Evolutionary conservation across 2,888 invertebrate species (phyloP).

Genomic region (Strigamia crassipes): DNA sequence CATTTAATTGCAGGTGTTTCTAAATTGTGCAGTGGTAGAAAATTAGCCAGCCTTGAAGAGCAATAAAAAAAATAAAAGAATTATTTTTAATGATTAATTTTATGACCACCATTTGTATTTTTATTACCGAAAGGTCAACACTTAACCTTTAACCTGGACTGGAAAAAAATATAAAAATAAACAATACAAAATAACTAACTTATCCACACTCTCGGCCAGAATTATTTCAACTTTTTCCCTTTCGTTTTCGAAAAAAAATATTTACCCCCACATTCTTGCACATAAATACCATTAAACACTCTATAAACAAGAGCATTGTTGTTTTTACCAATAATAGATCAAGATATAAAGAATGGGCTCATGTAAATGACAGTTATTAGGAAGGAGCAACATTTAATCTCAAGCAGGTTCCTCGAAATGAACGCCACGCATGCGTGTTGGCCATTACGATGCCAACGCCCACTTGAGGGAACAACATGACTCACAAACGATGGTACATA

Average conservation of each 20-base stretch:
- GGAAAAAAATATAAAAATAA: conserved; percentile 33
- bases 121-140: conserved; percentile 33
- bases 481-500: background rate
- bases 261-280: conserved; percentile 26
- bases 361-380: conserved; percentile 38
- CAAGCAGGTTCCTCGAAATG: conserved; percentile 35
- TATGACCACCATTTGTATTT: conserved; percentile 35
- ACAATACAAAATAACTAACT: conserved; percentile 31
- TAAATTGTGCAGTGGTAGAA: conserved; percentile 29
- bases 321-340: conserved; percentile 25
- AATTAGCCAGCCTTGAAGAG: conserved; percentile 15
- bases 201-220: background rate
- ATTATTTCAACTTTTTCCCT: background rate
- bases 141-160: conserved; percentile 24
- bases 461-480: conserved; percentile 24
- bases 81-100: conserved; percentile 41
- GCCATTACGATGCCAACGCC: conserved; percentile 33
- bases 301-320: conserved; percentile 42
- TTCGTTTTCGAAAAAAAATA: background rate
- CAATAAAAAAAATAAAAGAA: conserved; percentile 36
- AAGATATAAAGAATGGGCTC: conserved; percentile 36
- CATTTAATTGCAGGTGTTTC: conserved; percentile 7
- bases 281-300: conserved; percentile 24
- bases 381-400: conserved; percentile 36
- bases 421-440: conserved; percentile 33